Evolutionary conservation across 2,113 vertebrate genomes (phyloP), one percentile per base, ranked within the genome.

Genomic region (Glaucomys volans): DNA sequence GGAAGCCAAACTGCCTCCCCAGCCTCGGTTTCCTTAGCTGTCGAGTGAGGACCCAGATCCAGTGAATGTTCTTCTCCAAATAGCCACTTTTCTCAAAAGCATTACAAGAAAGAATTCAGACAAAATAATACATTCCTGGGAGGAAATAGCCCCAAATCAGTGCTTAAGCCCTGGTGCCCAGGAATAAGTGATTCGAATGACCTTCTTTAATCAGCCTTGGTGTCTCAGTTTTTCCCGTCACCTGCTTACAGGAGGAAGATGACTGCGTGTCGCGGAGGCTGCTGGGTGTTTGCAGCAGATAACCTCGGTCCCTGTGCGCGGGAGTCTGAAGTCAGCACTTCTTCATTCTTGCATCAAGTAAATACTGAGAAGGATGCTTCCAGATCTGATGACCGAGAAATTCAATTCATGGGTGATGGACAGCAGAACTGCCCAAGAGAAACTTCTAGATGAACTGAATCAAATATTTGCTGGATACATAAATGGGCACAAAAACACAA

Each of bases 281-380:
- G 10, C 10, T 0, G 18, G 67, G 18, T 57, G 32, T n/a, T 59
- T 81, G 64, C 37, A 47, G 35, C 81, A 47, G 44, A 50, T 13
- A 84, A 40, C 20, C 71, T 42, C 74, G 0, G 40, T 8, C 67
- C 57, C 64, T 50, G 35, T 6, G 64, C 32, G 62, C 72, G 52
- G 22, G 62, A 26, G 69, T 69, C 84, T 90, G 79, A 74, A 81
- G 11, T 14, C 62, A 67, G 82, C 90, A 69, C 28, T 9, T 77
- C 77, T 26, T 35, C 5, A 50, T 71, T 40, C 81, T 52, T 30
- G 20, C 16, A 85, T 54, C 81, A 30, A 35, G 62, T 42, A 93
- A 94, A 66, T 44, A 5, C 35, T 93, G n/a, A 0, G 37, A 59
- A 57, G 69, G 30, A 40, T 16, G 85, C 97, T 95, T 93, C 71